phyloP scores from a whole-genome alignment of 2,888 invertebrate genomes.

The Sinotaia quadrata region DNA sequence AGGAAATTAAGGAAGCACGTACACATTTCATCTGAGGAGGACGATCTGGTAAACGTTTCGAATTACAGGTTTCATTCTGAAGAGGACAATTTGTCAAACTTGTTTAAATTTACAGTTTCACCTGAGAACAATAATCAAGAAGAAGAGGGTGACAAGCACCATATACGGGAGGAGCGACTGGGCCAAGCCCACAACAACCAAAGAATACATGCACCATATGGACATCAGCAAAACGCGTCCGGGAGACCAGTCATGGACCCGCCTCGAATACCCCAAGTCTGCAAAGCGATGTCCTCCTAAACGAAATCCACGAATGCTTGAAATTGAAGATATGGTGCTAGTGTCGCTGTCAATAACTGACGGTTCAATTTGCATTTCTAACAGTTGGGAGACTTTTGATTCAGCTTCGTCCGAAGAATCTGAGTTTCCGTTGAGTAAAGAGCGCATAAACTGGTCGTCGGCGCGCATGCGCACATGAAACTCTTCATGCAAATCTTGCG shows the following conservation, averaged over 20 bases:
- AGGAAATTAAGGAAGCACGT: no score
- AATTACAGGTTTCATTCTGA: no score
- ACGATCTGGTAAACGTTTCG: no score
- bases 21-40: no score
- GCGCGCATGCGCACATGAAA: conserved; percentile 26
- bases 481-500: conserved; percentile 26
- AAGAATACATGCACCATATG: conserved; percentile 46
- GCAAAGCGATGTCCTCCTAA: conserved; percentile 15
- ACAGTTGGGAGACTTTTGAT: background rate
- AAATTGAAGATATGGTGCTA: conserved; percentile 28
- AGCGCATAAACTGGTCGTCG: conserved; percentile 24
- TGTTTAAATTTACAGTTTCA: no score
- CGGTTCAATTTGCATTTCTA: background rate
- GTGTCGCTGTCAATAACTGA: conserved; percentile 24
- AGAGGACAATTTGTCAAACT: no score
- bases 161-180: conserved; percentile 46
- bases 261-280: background rate
- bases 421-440: conserved; percentile 24
- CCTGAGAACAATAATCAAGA: conserved; percentile 40
- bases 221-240: conserved; percentile 36
- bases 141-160: conserved; percentile 44
- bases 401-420: conserved; percentile 36
- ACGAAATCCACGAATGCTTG: conserved; percentile 14
- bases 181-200: conserved; percentile 42
- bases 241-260: conserved; percentile 18